Conservation (phyloP, 2,888 invertebrate species). For the Drosophila fungiperda region DNA sequence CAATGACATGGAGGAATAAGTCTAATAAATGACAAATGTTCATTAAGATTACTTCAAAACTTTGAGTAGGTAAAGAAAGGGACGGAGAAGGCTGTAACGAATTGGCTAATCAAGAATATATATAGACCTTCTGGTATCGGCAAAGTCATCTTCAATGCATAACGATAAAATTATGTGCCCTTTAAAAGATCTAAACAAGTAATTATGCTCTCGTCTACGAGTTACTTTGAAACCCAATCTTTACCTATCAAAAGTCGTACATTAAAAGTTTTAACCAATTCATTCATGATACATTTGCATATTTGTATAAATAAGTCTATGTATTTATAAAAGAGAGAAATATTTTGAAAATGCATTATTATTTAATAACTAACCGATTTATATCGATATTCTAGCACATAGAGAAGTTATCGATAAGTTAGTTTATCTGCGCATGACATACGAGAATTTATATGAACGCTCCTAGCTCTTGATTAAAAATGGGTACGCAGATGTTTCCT, state of each 20-base stretch:
- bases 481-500: not conserved
- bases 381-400: not conserved
- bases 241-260: not conserved
- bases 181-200: not conserved
- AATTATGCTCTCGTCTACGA: not conserved
- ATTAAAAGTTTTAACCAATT: not conserved
- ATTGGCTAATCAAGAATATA: not conserved
- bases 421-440: not conserved
- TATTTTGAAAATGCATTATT: fast-evolving
- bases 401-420: not conserved
- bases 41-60: not conserved
- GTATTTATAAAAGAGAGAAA: not conserved
- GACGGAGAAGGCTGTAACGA: not conserved
- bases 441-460: not conserved
- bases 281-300: not conserved
- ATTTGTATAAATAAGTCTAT: not conserved
- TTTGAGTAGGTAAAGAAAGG: not conserved
- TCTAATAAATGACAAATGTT: not conserved
- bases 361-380: not conserved
- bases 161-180: not conserved
- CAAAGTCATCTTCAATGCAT: not conserved
- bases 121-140: too few relatives aligned
- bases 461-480: not conserved
- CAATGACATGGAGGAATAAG: not conserved
- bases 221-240: not conserved